Base-by-base conservation (phyloP, 1,140 invertebrate species). In the Macrotrachela quadricornifera region DNA sequence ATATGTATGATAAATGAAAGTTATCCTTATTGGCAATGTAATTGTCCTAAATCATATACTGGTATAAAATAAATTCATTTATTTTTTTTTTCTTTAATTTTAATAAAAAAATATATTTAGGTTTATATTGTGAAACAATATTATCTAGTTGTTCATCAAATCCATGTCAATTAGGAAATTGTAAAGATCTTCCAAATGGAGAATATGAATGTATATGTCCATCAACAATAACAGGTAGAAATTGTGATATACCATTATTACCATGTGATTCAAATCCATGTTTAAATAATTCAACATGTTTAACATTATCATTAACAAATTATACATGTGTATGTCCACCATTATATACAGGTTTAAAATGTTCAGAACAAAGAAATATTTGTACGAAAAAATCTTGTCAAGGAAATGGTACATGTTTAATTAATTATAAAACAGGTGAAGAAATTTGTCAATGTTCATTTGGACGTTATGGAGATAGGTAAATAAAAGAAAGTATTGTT, bases 231-330 rank as follows among this genome's bases (percentile, higher is more conserved):
- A 86, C 85, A 0, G 87, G 88, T 3, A 83, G 83, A 60, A 75
- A 85, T 0, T 92, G 87, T 62, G 85, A 91, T 62, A 83, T 90
- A 0, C 15, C 41, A 15, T 13, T 15, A 30, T 30, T 30, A 65
- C 55, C 57, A 17, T 97, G 91, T 64, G 91, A 90, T 63, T 88
- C 84, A 1, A 83, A 81, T 59, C 88, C 90, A 0, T 97, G 91
- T 64, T 71, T 78, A 54, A 85, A 91, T 64, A 81, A 81, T 36
- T 88, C 85, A 0, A 81, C 77, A 0, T 96, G 90, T 61, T 68
- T 79, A 30, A 30, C 21, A 30, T 30, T 30, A 30, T 30, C 21
- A 30, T 30, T 30, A 30, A 30, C 21, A 30, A 30, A 51, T 30
- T 94, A 94, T 69, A 74, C 79, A 15, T 97, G 92, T 73, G 79